Conservation (phyloP, 1,140 invertebrate genomes). For the Prorops nasuta region DNA sequence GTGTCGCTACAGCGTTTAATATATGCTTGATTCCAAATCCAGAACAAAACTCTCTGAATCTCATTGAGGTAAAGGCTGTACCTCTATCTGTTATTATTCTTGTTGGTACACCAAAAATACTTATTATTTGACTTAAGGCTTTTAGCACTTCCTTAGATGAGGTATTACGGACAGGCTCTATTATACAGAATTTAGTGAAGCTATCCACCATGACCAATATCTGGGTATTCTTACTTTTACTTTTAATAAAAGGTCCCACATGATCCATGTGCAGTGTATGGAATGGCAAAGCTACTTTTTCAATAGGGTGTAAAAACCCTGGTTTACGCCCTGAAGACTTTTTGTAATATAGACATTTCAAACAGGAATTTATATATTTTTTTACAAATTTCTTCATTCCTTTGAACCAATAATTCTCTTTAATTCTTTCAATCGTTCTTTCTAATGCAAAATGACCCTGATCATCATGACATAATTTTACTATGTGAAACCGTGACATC, state of each 20-base stretch:
- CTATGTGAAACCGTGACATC: background rate
- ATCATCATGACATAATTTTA: background rate
- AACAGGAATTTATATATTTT: conserved; percentile 22
- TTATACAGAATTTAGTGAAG: background rate
- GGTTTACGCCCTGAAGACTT: conserved; percentile 7
- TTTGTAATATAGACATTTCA: conserved; percentile 24
- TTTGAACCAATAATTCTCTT: conserved; percentile 30
- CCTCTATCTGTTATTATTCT: background rate
- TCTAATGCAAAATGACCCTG: conserved; percentile 10
- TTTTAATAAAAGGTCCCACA: conserved; percentile 4
- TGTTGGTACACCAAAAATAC: background rate
- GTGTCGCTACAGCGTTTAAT: background rate
- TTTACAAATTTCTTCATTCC: conserved; percentile 22
- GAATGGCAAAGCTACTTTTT: conserved; percentile 19
- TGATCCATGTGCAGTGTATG: conserved; percentile 26
- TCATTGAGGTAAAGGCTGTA: background rate
- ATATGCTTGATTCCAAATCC: background rate
- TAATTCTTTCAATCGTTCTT: conserved; percentile 27
- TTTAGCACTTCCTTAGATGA: background rate
- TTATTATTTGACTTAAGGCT: background rate
- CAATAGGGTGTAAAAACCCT: conserved; percentile 12
- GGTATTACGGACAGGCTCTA: background rate
- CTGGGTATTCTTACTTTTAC: conserved; percentile 2
- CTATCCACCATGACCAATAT: background rate
- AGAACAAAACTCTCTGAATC: background rate